Evolutionary conservation across 2,888 invertebrate species (phyloP).

Genomic region (Tipula confusa): DNA sequence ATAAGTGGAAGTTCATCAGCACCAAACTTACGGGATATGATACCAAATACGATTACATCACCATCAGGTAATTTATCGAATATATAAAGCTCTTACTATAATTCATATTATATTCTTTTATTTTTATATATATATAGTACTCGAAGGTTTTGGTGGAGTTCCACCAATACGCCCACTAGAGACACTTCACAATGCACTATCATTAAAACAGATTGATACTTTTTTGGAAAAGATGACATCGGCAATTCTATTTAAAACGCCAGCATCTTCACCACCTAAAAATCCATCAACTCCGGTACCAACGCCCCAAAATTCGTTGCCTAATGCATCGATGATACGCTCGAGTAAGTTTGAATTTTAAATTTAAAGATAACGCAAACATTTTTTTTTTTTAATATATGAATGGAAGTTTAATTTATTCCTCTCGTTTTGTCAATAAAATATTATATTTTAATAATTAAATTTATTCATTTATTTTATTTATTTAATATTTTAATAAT

Average conservation of each 20-base stretch:
- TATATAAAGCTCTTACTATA: too few relatives aligned
- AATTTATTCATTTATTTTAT: not conserved
- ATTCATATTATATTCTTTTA: not conserved
- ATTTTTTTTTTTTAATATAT: not conserved
- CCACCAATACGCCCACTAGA: conserved; percentile 95
- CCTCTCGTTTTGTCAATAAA: not conserved
- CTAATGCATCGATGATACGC: conserved; percentile 37
- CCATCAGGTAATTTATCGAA: conserved; percentile 63
- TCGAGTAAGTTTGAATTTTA: conserved; percentile 36
- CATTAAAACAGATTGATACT: conserved; percentile 81
- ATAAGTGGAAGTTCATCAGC: conserved; percentile 92
- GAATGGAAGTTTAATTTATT: not conserved
- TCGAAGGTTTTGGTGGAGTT: conserved; percentile 85
- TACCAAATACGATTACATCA: conserved; percentile 64
- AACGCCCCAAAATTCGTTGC: conserved; percentile 42
- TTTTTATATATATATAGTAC: too few relatives aligned
- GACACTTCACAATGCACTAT: conserved; percentile 95
- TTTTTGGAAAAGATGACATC: conserved; percentile 85
- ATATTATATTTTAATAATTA: not conserved
- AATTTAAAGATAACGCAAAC: not conserved
- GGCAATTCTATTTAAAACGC: conserved; percentile 62
- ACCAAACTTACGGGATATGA: conserved; percentile 83
- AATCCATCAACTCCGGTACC: conserved; percentile 56
- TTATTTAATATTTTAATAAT: not conserved
- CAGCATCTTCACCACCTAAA: conserved; percentile 66